A percentile compares a stretch with the other conserved stretches of the same genome.
Evolutionary conservation across 2,113 vertebrate genomes (phyloP).

Genomic region (Reinhardtius hippoglossoides): DNA sequence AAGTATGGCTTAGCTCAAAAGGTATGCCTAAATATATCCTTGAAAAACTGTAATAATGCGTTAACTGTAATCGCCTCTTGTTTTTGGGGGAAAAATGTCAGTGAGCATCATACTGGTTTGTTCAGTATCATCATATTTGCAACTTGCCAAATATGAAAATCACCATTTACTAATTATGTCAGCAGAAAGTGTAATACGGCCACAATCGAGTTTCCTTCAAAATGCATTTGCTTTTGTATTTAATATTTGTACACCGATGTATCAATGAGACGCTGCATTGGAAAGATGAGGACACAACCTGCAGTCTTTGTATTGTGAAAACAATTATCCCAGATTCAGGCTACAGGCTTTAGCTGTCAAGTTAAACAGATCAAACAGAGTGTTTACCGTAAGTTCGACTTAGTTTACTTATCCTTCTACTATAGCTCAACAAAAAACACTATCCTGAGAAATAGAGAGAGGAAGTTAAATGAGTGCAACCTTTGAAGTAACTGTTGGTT

Average conservation of each 20-base stretch:
- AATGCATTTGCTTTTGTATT: too few species aligned
- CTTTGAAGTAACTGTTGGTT: conserved; percentile 58
- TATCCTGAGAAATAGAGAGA: background rate
- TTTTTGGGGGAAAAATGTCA: too few species aligned
- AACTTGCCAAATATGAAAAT: too few species aligned
- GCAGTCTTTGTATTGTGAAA: background rate
- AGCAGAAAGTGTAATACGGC: too few species aligned
- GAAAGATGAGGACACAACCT: background rate
- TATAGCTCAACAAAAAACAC: background rate
- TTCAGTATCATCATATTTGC: too few species aligned
- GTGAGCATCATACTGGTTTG: too few species aligned
- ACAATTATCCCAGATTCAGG: background rate
- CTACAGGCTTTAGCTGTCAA: background rate
- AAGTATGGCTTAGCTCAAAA: too few species aligned
- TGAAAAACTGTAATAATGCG: too few species aligned
- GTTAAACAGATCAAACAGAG: background rate
- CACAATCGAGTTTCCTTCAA: too few species aligned
- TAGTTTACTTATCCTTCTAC: background rate
- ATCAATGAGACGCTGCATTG: background rate
- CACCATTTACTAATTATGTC: too few species aligned
- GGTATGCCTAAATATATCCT: too few species aligned
- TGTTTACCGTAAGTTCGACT: background rate
- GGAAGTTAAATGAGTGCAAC: conserved; percentile 46
- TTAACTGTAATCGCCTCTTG: too few species aligned
- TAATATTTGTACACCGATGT: background rate